These are phyloP conservation scores for Cavia porcellus DNA, from an alignment of 2,113 vertebrate species.

Conservation along the genomic window DNA sequence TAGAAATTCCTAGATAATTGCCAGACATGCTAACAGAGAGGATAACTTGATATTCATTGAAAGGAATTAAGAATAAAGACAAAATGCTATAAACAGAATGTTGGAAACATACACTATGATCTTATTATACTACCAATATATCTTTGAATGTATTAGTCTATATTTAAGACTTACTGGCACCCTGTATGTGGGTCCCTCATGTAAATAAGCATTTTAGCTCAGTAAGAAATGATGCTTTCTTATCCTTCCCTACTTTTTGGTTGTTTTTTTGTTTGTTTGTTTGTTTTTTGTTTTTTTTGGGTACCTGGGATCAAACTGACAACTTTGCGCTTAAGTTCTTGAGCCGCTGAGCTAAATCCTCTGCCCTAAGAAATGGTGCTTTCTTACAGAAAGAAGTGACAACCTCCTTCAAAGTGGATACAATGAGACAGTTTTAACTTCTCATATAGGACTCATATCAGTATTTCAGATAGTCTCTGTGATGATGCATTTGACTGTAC, in stretches of 20 bases:
- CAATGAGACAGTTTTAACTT: background rate
- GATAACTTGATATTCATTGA: background rate
- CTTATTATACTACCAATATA: background rate
- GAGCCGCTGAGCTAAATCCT: too few relatives aligned
- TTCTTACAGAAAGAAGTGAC: background rate
- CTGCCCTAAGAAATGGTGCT: too few relatives aligned
- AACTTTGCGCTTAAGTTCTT: too few relatives aligned
- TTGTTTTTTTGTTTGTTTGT: too few relatives aligned
- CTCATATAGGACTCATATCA: background rate
- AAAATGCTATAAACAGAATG: background rate
- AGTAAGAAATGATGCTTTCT: background rate
- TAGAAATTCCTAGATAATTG: slow-evolving; percentile 30
- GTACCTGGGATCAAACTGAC: too few relatives aligned
- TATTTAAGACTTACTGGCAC: background rate
- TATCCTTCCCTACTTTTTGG: background rate
- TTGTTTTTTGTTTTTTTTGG: too few relatives aligned
- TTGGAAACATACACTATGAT: background rate
- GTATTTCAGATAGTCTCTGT: background rate
- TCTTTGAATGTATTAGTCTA: background rate
- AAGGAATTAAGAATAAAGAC: background rate
- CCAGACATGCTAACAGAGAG: background rate
- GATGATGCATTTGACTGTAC: background rate
- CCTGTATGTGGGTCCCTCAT: background rate
- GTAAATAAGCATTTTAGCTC: background rate
- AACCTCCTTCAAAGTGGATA: background rate